phyloP scores from a whole-genome alignment of 2,797 vertebrate species.

The Meda fulgida region DNA sequence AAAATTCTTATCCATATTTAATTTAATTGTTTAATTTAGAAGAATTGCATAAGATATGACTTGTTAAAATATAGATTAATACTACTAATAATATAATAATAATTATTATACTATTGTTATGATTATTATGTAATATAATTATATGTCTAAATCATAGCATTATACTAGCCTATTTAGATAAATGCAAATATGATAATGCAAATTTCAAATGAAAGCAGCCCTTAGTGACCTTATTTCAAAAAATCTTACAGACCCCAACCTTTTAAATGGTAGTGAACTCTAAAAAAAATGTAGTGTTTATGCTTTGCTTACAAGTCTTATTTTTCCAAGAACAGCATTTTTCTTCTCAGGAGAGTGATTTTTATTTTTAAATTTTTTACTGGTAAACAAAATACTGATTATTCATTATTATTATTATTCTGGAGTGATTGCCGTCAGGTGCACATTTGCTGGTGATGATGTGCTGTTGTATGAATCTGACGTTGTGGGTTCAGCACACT shows the following conservation, averaged over 20 bases:
- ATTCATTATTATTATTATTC: background rate
- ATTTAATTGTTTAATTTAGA: background rate
- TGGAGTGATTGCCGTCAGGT: background rate
- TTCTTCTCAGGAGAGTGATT: background rate
- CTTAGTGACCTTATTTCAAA: background rate
- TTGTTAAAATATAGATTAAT: background rate
- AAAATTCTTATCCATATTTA: too few relatives aligned
- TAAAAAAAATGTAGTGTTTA: background rate
- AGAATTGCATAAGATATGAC: background rate
- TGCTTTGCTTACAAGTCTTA: background rate
- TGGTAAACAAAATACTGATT: background rate
- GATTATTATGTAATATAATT: too few relatives aligned
- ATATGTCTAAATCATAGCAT: too few relatives aligned
- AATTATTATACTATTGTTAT: too few relatives aligned
- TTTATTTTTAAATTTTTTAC: background rate
- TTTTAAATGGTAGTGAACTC: background rate
- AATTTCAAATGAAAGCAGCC: background rate
- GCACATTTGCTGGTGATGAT: background rate
- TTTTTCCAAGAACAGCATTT: background rate
- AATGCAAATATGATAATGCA: too few relatives aligned
- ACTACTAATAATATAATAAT: too few relatives aligned
- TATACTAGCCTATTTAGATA: too few relatives aligned
- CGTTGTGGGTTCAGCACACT: slow-evolving; percentile 8
- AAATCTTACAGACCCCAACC: background rate
- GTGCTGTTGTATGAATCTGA: background rate